Conservation (phyloP, 2,888 invertebrate genomes). For the Drosophila kokeensis region DNA sequence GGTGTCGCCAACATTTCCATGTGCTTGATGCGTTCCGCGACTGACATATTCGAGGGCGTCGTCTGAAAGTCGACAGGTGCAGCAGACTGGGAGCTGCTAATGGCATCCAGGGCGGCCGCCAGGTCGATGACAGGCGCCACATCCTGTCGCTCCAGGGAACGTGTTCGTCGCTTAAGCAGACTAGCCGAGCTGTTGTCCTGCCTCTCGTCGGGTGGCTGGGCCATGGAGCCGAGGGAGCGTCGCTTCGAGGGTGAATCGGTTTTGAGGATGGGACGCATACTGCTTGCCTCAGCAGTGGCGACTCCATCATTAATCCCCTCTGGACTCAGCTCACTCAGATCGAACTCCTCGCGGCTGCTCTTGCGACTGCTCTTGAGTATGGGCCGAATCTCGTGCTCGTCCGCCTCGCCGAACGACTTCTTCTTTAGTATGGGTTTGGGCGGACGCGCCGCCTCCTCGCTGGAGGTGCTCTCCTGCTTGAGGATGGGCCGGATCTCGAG, state of each 20-base stretch:
- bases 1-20: constrained; percentile 60
- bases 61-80: constrained; percentile 65
- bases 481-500: constrained; percentile 92
- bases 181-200: constrained; percentile 35
- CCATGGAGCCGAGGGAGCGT: constrained; percentile 72
- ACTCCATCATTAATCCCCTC: constrained; percentile 35
- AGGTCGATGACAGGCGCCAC: constrained; percentile 86
- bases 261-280: constrained; percentile 81
- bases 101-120: constrained; percentile 81
- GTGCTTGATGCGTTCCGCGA: constrained; percentile 88
- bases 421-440: constrained; percentile 94
- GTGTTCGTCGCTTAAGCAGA: constrained; percentile 79
- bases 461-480: constrained; percentile 90
- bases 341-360: constrained; percentile 88
- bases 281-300: constrained; percentile 33
- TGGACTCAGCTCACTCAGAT: constrained; percentile 54
- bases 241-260: constrained; percentile 84
- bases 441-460: constrained; percentile 84
- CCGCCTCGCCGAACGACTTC: constrained; percentile 91
- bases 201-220: constrained; percentile 24
- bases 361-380: constrained; percentile 91
- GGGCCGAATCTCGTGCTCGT: constrained; percentile 90
- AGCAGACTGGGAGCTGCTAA: constrained; percentile 62
- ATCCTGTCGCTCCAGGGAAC: constrained; percentile 86
- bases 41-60: constrained; percentile 86